phyloP scores from a whole-genome alignment of 2,797 vertebrate genomes.

The Eleutherodactylus coqui region DNA sequence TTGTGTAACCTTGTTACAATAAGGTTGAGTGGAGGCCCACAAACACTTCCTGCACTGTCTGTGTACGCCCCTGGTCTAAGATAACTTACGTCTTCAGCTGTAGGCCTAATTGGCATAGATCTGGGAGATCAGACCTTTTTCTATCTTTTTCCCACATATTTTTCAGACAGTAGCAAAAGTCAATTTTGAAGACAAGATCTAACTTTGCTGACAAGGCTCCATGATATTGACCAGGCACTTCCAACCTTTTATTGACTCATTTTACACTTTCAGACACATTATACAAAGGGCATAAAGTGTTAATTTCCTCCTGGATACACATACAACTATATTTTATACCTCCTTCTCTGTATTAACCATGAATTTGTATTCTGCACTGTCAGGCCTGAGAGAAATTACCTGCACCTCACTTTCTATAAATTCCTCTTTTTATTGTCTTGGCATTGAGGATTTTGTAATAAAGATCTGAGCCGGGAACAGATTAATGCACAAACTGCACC shows the following conservation, averaged over 20 bases:
- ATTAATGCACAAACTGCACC: conserved; percentile 8
- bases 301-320: neutral
- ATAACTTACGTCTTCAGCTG: no score
- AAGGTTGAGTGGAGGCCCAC: no score
- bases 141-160: neutral
- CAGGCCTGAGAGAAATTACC: neutral
- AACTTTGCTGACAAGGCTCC: neutral
- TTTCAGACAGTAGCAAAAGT: neutral
- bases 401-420: conserved; percentile 22
- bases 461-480: neutral
- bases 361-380: conserved; percentile 7
- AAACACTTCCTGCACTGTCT: no score
- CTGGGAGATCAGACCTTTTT: neutral
- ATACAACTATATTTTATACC: neutral
- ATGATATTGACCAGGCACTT: neutral
- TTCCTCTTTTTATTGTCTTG: conserved; percentile 16
- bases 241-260: neutral
- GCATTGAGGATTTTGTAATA: conserved; percentile 12
- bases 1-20: no score
- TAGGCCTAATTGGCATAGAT: no score
- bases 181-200: neutral
- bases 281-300: neutral
- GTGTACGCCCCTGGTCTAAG: no score
- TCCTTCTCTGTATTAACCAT: neutral
- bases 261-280: neutral